These are phyloP conservation scores for Gastrophryne carolinensis DNA, from an alignment of 2,797 vertebrate genomes.

Conservation along the genomic window DNA sequence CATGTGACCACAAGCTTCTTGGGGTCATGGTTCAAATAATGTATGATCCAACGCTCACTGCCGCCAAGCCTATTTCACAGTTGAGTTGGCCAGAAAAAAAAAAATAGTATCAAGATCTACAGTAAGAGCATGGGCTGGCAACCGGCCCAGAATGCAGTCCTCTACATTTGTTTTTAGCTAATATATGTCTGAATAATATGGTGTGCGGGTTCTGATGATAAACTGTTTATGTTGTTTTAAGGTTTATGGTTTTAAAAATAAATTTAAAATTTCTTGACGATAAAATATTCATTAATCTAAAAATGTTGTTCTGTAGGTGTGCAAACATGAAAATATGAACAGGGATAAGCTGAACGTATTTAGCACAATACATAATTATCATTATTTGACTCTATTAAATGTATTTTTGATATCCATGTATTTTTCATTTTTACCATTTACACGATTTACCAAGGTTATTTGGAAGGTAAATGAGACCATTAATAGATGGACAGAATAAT, in stretches of 20 bases:
- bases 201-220: constrained; percentile 25
- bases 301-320: background rate
- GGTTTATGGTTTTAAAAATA: constrained; percentile 25
- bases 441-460: constrained; percentile 22
- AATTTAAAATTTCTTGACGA: constrained; percentile 19
- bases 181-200: constrained; percentile 38
- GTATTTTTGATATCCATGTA: constrained; percentile 29
- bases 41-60: too few relatives aligned
- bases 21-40: too few relatives aligned
- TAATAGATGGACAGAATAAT: too few relatives aligned
- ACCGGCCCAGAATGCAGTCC: constrained; percentile 34
- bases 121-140: constrained; percentile 17
- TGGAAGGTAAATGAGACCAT: too few relatives aligned
- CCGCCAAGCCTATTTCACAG: too few relatives aligned
- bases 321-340: background rate
- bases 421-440: constrained; percentile 5
- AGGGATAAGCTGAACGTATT: constrained; percentile 14
- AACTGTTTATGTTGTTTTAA: constrained; percentile 39
- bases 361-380: constrained; percentile 10
- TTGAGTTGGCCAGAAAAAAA: background rate
- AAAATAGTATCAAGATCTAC: background rate
- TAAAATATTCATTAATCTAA: constrained; percentile 38
- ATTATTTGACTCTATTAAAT: constrained; percentile 37
- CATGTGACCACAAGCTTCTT: too few relatives aligned
- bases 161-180: constrained; percentile 23